Base-by-base conservation (phyloP, 2,797 vertebrate genomes). In the Cygnus olor region DNA sequence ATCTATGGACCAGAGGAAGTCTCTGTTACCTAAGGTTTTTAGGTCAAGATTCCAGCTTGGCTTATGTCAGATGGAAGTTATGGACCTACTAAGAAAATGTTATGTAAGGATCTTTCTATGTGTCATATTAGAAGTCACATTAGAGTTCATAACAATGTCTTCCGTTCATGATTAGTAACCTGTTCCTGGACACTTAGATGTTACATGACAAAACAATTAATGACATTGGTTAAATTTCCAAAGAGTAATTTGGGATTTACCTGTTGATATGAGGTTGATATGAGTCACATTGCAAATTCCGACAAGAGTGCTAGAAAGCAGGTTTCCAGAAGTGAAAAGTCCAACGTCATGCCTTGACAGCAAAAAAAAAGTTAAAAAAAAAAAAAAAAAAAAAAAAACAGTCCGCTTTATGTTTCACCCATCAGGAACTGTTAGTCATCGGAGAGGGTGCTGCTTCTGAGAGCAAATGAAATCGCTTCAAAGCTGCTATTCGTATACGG, bases 351-450 rank as follows among this genome's bases (percentile, higher is more conserved):
- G 8, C 64, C 53, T 38, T 1, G 25, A 25, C 66, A 86, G 77
- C 49, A 19, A 64, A 25, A 22, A 22, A 27, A 27, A 6, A 6
- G 47, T 49, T 49, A 49, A 51, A 51, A 40, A 20, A 11, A 27
- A 18, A 16, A 24, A 24, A 9, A 9, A 40, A 45, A 32, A 68
- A 51, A 77, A 30, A 38, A 14, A 79, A 9, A 3, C 18, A 8
- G 45, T 20, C 34, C 51, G 28, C 1, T 53, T 51, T 4, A 7
- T 66, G 47, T 56, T 88, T 80, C 44, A 15, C 28, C 40, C 65
- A 40, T 8, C 68, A 80, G 95, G 87, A 97, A 90, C 92, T 93
- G 85, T 97, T 97, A 97, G 93, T 96, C 94, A 97, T 70, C 82
- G 7, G 40, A 2, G 3, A 42, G 7, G 54, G 56, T 45, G 73